Conservation (phyloP, 2,113 vertebrate species). For the Nibea albiflora region DNA sequence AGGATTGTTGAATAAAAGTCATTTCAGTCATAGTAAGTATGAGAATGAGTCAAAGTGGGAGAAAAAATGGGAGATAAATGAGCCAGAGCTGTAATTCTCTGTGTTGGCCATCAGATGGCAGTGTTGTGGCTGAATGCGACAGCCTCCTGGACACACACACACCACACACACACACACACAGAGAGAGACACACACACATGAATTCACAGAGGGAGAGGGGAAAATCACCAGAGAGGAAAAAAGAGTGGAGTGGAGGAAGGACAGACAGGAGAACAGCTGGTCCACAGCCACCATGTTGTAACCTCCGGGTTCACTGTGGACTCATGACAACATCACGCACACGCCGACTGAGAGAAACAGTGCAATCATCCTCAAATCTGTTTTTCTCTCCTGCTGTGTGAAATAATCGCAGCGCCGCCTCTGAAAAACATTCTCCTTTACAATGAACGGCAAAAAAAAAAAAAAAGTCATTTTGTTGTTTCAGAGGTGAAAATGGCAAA, state of each 20-base stretch:
- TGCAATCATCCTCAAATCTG: neutral
- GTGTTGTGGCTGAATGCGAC: slow-evolving; percentile 30
- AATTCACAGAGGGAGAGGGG: neutral
- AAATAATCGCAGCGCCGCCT: slow-evolving; percentile 1
- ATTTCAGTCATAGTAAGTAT: neutral
- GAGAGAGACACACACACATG: neutral
- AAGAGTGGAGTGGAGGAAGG: neutral
- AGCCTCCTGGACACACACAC: neutral
- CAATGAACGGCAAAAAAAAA: neutral
- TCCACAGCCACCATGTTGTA: slow-evolving; percentile 12
- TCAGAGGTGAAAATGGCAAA: neutral
- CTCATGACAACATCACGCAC: neutral
- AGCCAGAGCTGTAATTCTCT: neutral
- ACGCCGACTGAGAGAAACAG: neutral
- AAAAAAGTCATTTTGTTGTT: neutral
- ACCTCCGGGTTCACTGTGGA: slow-evolving; percentile 4
- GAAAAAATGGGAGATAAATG: neutral
- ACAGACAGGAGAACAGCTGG: slow-evolving; percentile 41
- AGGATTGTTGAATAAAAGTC: neutral
- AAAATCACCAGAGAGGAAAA: neutral
- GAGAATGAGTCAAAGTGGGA: neutral
- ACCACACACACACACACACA: neutral
- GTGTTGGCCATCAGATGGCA: slow-evolving; percentile 47
- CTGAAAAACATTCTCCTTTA: neutral
- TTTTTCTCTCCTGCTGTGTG: neutral